Base-by-base conservation (phyloP, 2,888 invertebrate species). In the Leucoptera coffeella region DNA sequence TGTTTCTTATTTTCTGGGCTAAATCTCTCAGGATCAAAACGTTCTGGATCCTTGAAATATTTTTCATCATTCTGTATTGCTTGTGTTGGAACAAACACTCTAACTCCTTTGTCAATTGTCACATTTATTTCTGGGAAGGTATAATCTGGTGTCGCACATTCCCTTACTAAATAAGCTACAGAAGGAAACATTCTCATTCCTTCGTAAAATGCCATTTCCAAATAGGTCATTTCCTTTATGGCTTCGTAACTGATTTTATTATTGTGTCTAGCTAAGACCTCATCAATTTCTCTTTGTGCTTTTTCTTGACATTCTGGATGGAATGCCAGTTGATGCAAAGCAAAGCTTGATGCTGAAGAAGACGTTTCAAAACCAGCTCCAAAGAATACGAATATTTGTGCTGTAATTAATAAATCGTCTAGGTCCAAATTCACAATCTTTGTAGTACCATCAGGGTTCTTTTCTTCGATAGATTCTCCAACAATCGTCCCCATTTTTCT, bases 301-400 rank as follows among this genome's bases (percentile, higher is more conserved):
- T 52, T 67, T 26, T 45, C 43, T 36, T 73, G 73, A 15, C 50
- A 53, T 3, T 69, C 59, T 3, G 59, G 59, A 37, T 72, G 45
- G 12, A 54, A 59, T 14, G 73, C 72, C 7, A 74, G 39, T 33
- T 62, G 55, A 35, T 72, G 71, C n/a, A 69, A 42, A 3, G 61
- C 51, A 25, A 55, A 69, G 45, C 69, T 65, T 1, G 73, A 57
- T 4, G 67, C 55, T 2, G 64, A 60, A 1, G 73, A 72, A 0
- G 73, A 73, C 3, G 73, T 73, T 39, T 73, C 73, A 35, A 67
- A 73, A 5, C 74, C 74, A 29, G 72, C 74, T 11, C 56, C 67
- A 23, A 69, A 67, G 35, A 67, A 67, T 4, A 62, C 53, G 37
- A 69, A 65, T 1, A 56, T 54, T 46, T 65, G 67, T 3, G 67